Evolutionary conservation across 2,113 vertebrate genomes (phyloP).

Genomic region (Myiopsitta monachus): DNA sequence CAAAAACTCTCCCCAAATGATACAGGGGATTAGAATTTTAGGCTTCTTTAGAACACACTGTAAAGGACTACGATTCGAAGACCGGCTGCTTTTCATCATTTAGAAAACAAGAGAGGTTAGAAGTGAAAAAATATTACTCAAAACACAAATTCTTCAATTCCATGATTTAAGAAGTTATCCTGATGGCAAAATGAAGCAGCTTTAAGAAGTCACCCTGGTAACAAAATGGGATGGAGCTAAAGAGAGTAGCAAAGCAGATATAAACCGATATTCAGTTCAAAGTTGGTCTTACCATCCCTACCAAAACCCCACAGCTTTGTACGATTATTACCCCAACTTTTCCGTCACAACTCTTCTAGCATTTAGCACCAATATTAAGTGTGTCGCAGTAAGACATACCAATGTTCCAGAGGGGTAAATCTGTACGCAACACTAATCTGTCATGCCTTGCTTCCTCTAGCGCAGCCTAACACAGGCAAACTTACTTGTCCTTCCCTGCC

Average conservation of each 20-base stretch:
- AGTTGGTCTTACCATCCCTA: neutral
- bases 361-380: neutral
- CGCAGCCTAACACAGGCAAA: neutral
- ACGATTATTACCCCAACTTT: neutral
- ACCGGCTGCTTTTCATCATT: neutral
- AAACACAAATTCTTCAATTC: neutral
- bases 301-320: neutral
- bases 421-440: neutral
- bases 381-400: neutral
- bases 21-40: neutral
- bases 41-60: neutral
- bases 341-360: neutral
- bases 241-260: neutral
- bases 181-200: no score
- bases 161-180: neutral
- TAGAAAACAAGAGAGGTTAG: neutral
- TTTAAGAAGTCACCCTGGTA: neutral
- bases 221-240: neutral
- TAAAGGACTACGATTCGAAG: neutral
- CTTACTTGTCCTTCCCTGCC: neutral
- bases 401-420: neutral
- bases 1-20: neutral
- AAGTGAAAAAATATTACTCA: neutral
- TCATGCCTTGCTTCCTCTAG: neutral
- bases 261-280: rapidly evolving